These are phyloP conservation scores for Leptinotarsa defecta DNA, from an alignment of 1,140 invertebrate species.

Conservation along the genomic window DNA sequence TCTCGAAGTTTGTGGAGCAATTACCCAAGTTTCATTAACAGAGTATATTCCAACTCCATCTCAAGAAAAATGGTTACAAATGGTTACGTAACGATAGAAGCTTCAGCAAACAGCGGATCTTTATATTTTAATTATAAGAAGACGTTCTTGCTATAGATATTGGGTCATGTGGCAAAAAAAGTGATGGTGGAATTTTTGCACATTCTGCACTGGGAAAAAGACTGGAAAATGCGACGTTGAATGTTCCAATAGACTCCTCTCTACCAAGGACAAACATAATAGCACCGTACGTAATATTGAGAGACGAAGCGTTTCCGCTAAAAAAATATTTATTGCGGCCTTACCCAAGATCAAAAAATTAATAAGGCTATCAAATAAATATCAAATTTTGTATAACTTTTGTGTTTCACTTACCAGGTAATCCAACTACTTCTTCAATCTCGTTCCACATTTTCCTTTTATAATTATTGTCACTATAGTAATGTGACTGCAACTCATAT, in stretches of 20 bases:
- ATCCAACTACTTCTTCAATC: background rate
- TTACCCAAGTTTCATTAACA: background rate
- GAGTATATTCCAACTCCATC: background rate
- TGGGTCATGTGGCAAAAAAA: too few relatives aligned
- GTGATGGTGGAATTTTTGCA: conserved; percentile 52
- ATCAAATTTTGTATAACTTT: conserved; percentile 52
- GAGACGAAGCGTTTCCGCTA: conserved; percentile 40
- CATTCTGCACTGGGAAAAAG: conserved; percentile 22
- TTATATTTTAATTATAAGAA: conserved; percentile 61
- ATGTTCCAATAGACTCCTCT: conserved; percentile 26
- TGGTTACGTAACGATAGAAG: background rate
- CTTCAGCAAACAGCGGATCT: conserved; percentile 29
- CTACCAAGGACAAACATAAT: conserved; percentile 45
- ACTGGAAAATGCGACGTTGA: conserved; percentile 28
- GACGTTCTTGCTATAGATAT: background rate
- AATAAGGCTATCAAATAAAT: conserved; percentile 40
- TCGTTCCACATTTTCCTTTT: conserved; percentile 1
- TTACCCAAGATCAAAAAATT: conserved; percentile 29
- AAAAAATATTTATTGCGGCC: conserved; percentile 33
- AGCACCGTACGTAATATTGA: conserved; percentile 35
- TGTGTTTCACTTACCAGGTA: conserved; percentile 19
- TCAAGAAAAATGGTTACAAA: background rate
- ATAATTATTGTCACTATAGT: conserved; percentile 10
- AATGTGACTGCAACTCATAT: conserved; percentile 1
- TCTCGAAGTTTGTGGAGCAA: conserved; percentile 13